These are phyloP conservation scores for Pseudoips prasinana DNA, from an alignment of 2,888 invertebrate genomes.

Conservation along the genomic window DNA sequence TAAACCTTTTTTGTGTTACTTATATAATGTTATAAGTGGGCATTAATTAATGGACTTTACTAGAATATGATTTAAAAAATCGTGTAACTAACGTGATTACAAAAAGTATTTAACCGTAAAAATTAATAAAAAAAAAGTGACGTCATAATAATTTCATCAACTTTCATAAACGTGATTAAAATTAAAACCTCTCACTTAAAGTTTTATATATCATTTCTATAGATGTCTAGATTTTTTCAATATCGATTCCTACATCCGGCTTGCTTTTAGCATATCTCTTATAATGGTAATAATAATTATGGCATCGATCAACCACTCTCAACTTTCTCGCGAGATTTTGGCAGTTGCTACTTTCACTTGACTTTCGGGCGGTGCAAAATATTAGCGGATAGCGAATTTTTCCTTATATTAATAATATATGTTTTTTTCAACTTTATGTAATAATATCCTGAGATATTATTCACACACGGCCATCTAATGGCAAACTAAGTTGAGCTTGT, in stretches of 20 bases:
- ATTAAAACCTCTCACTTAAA: slow-evolving; percentile 11
- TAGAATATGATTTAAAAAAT: no score
- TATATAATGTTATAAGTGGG: no score
- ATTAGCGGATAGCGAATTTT: slow-evolving; percentile 16
- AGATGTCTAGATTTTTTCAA: slow-evolving; percentile 26
- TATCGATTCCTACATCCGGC: slow-evolving; percentile 57
- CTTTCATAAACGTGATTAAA: not conserved
- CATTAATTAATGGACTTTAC: no score
- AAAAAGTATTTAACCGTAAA: no score
- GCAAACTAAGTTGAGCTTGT: no score
- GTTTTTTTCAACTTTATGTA: no score
- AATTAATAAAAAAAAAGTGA: no score
- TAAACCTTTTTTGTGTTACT: no score
- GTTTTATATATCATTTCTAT: slow-evolving; percentile 8
- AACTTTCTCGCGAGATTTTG: slow-evolving; percentile 78
- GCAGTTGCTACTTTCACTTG: slow-evolving; percentile 74
- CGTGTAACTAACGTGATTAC: no score
- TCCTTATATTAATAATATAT: no score
- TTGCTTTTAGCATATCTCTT: slow-evolving; percentile 76
- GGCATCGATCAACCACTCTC: slow-evolving; percentile 76
- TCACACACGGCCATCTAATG: no score
- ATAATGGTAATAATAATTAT: slow-evolving; percentile 80
- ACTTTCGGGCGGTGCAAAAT: slow-evolving; percentile 26
- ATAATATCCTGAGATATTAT: no score
- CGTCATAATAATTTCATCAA: not conserved